Base-by-base conservation (phyloP, 2,797 vertebrate genomes). In the Sebastes paucispinis region DNA sequence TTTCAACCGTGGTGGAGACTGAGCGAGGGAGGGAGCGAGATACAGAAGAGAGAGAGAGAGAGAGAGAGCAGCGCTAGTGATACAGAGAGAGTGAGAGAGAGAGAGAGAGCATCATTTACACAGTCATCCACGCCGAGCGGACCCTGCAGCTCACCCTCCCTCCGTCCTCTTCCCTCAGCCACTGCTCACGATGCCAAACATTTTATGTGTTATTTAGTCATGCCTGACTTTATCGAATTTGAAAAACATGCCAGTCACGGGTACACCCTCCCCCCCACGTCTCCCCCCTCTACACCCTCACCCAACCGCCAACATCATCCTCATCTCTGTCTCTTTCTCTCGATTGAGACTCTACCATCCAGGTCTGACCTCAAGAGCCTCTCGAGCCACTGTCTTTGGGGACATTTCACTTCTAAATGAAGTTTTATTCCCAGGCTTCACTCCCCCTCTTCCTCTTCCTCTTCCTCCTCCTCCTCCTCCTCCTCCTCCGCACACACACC, bases 181-280 rank as follows among this genome's bases (percentile, higher is more conserved):
- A 75, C 84, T 80, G 89, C 88, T 93, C 90, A 91, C 79, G 77
- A 90, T 92, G 88, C 90, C 90, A 92, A 93, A 93, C 93, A 93
- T 93, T 89, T 91, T 93, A 91, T 93, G 85, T 94, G 91, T 95
- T 94, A 95, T 95, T 95, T 95, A 95, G 94, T 94, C 92, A 92
- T 92, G 94, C 92, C 93, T 92, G 93, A 94, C 92, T 94, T 94
- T 94, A 93, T 94, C 87, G 87, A 94, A 94, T 95, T 93, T 92
- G 89, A 90, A 92, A 92, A 91, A 93, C 92, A 93, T 91, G 90
- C 91, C 87, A 91, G 88, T 93, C 87, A 91, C 79, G 71, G 91
- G 84, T 85, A 79, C 82, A 39, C 58, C 57, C 77, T 4, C 68
- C 43, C 54, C 13, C 29, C 24, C 11, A 11, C 69, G 24, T 18